Conservation (phyloP, 2,888 invertebrate species). For the Euzetes globulus region DNA sequence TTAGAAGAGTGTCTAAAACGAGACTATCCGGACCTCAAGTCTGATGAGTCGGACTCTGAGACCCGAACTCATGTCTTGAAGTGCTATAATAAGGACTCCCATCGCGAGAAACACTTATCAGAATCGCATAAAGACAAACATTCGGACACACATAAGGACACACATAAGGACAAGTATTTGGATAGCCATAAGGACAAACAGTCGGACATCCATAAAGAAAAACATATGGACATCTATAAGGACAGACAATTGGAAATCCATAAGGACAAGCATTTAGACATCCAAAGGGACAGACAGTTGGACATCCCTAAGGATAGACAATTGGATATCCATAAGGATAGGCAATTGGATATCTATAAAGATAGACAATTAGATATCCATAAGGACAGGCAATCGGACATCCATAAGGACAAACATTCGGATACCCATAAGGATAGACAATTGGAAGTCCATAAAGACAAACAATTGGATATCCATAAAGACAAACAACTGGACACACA, state of each 20-base stretch:
- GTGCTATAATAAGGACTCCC: conserved; percentile 16
- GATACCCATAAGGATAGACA: not conserved
- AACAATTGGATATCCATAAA: too few species aligned
- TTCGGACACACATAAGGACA: not conserved
- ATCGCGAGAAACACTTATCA: not conserved
- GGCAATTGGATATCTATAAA: not conserved
- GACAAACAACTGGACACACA: not conserved
- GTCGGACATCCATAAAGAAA: not conserved
- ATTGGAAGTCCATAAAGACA: not conserved
- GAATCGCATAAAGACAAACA: not conserved
- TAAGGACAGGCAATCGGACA: not conserved
- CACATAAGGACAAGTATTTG: not conserved
- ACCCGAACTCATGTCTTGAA: conserved; percentile 26
- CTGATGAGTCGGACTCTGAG: conserved; percentile 27
- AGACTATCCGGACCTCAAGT: conserved; percentile 9
- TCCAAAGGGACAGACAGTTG: not conserved
- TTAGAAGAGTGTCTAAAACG: conserved; percentile 18
- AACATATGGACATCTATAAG: not conserved
- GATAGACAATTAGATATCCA: not conserved
- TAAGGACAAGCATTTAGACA: not conserved
- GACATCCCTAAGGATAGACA: not conserved
- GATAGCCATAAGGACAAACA: not conserved
- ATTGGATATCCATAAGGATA: not conserved
- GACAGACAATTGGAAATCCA: not conserved
- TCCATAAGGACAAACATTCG: too few species aligned